Evolutionary conservation across 2,888 invertebrate genomes (phyloP).

Genomic region (Melanchra persicariae): DNA sequence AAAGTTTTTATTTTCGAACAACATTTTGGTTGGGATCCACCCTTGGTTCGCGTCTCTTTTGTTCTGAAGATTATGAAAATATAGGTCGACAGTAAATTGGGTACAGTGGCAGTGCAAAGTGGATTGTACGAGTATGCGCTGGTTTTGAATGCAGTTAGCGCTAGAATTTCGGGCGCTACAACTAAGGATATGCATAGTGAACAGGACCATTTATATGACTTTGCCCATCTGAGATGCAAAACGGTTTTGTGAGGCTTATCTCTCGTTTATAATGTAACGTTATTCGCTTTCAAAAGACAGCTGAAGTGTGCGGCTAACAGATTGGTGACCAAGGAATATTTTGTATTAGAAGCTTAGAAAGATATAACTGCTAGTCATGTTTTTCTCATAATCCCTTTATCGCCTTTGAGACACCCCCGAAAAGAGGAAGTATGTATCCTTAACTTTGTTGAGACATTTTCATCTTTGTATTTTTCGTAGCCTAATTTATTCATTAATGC

Average conservation of each 20-base stretch:
- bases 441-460: background rate
- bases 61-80: constrained; percentile 44
- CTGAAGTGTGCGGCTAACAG: constrained; percentile 11
- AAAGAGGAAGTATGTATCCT: background rate
- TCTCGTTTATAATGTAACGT: constrained; percentile 8
- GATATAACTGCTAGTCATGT: constrained; percentile 17
- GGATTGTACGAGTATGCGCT: constrained; percentile 36
- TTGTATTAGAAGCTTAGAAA: constrained; percentile 6
- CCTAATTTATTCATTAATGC: background rate
- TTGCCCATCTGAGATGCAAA: constrained; percentile 29
- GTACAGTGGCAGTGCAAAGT: constrained; percentile 29
- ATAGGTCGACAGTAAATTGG: constrained; percentile 39
- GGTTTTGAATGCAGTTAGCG: constrained; percentile 54
- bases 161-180: constrained; percentile 24
- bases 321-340: constrained; percentile 25
- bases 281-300: background rate
- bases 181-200: constrained; percentile 39
- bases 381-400: constrained; percentile 37
- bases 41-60: constrained; percentile 18
- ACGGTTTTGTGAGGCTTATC: constrained; percentile 27
- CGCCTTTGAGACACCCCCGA: constrained; percentile 13
- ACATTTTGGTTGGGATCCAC: constrained; percentile 31
- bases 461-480: background rate
- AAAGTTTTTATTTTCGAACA: constrained; percentile 44
- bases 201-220: constrained; percentile 44